These are phyloP conservation scores for Eonycteris spelaea DNA, from an alignment of 2,113 vertebrate genomes.

Conservation along the genomic window DNA sequence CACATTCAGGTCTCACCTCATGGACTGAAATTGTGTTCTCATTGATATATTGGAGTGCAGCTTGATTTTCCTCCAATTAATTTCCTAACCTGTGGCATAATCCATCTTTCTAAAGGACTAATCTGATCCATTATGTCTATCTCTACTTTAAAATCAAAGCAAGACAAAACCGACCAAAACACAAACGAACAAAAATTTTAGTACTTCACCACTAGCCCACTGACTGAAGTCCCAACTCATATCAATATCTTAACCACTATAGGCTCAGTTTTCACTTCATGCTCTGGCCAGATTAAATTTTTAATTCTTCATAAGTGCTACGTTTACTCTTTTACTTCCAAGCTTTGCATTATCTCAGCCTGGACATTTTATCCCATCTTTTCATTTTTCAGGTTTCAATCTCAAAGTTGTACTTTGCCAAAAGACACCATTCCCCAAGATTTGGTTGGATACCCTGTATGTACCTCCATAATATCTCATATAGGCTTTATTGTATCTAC, in stretches of 20 bases:
- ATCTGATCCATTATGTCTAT: not conserved
- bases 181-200: not conserved
- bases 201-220: not conserved
- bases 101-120: not conserved
- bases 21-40: not conserved
- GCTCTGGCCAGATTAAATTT: not conserved
- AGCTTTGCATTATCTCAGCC: not conserved
- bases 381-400: not conserved
- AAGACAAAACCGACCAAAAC: not conserved
- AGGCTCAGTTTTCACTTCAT: not conserved
- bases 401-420: not conserved
- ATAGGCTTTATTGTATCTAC: not conserved
- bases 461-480: not conserved
- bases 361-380: not conserved
- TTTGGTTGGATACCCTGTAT: not conserved
- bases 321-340: not conserved
- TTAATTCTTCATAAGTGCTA: not conserved
- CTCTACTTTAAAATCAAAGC: not conserved
- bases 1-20: not conserved
- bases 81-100: not conserved
- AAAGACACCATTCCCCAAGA: not conserved
- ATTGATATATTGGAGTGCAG: not conserved
- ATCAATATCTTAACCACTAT: not conserved
- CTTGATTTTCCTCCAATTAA: not conserved
- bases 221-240: not conserved